Evolutionary conservation across 2,113 vertebrate genomes (phyloP).

Genomic region (Pachycephala philippinensis): DNA sequence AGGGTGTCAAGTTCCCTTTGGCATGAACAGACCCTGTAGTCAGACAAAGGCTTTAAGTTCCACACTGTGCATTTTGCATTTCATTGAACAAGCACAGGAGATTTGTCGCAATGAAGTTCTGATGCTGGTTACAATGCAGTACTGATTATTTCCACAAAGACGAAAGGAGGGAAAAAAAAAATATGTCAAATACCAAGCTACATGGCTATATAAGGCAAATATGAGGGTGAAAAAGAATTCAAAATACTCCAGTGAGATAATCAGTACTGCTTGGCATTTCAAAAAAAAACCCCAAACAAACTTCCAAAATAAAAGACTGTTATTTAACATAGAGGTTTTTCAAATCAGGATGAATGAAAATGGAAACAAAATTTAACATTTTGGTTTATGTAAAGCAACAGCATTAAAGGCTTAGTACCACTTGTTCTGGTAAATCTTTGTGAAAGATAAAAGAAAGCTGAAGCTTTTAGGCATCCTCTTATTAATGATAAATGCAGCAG

Average conservation of each 20-base stretch:
- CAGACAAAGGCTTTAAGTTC: background rate
- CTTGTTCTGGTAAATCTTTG: background rate
- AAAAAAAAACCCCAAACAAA: background rate
- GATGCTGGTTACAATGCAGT: background rate
- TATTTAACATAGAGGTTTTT: background rate
- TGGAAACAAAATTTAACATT: background rate
- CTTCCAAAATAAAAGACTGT: background rate
- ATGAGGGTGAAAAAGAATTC: background rate
- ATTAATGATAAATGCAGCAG: conserved; percentile 1
- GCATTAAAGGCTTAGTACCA: background rate
- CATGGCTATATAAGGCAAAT: background rate
- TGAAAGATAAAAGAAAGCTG: background rate
- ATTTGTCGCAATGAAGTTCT: background rate
- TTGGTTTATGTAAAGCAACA: background rate
- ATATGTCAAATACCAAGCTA: background rate
- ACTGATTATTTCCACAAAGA: background rate
- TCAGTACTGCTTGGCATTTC: background rate
- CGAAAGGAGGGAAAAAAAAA: background rate
- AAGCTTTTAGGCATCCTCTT: background rate
- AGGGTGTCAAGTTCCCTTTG: background rate
- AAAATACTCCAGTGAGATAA: background rate
- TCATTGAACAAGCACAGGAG: background rate
- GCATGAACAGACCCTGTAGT: background rate
- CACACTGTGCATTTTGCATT: background rate
- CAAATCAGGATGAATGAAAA: background rate